Evolutionary conservation across 2,113 vertebrate species (phyloP).

Genomic region (Megalops atlanticus): DNA sequence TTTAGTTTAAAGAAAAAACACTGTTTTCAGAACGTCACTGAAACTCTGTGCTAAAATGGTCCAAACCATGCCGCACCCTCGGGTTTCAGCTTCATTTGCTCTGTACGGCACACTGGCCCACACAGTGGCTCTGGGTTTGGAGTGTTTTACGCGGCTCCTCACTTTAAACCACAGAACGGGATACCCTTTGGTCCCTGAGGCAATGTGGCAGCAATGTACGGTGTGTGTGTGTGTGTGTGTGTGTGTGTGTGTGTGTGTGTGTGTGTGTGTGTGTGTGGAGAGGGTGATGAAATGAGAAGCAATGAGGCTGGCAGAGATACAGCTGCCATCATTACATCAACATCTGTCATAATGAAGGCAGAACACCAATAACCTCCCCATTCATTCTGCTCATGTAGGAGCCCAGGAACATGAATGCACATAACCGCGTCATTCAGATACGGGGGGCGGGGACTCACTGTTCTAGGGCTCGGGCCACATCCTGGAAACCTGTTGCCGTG

Average conservation of each 20-base stretch:
- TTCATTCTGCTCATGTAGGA: no score
- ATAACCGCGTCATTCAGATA: neutral
- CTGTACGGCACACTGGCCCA: no score
- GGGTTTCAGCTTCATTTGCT: neutral
- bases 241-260: constrained; percentile 8
- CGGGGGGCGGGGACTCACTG: constrained; percentile 71
- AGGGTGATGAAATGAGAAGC: no score
- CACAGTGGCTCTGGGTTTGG: no score
- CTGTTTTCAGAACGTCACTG: neutral
- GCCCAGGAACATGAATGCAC: no score
- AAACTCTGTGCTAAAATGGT: neutral
- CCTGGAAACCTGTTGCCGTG: constrained; percentile 80
- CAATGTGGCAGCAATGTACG: neutral
- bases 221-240: neutral
- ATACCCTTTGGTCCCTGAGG: neutral
- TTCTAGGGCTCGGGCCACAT: constrained; percentile 83
- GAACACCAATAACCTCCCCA: no score
- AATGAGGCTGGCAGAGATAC: no score
- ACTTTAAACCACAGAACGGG: neutral
- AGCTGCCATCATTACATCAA: no score
- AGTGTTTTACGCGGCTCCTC: no score
- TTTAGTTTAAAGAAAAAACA: neutral
- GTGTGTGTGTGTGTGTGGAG: neutral
- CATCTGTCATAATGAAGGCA: no score
- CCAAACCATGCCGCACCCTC: neutral